Evolutionary conservation across 53 echinoderm and acorn worm species (phyloP).

Genomic region (Paelopatides confundens): DNA sequence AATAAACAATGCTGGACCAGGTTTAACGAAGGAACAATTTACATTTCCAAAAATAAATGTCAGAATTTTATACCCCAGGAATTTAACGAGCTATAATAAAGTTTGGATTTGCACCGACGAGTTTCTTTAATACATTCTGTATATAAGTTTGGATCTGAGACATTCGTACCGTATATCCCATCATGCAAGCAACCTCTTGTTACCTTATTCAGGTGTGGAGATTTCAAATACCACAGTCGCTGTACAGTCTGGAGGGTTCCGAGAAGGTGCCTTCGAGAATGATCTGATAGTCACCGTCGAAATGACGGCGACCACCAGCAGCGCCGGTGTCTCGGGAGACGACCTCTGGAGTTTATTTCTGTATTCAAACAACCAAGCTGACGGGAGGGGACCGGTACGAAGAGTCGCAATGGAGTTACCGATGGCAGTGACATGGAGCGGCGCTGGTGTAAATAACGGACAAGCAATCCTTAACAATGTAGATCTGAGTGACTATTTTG

Average conservation of each 20-base stretch:
- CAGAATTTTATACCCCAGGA: no score
- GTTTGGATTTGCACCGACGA: no score
- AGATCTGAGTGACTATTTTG: background rate
- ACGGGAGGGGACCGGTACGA: background rate
- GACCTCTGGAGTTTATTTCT: constrained; percentile 66
- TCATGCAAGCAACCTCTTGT: no score
- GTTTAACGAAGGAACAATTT: no score
- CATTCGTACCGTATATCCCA: no score
- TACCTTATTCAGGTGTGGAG: background rate
- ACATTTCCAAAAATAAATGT: no score
- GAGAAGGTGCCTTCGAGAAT: constrained; percentile 36
- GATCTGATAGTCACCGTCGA: constrained; percentile 35
- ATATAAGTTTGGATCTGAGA: no score
- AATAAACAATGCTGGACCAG: no score
- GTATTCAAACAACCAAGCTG: constrained; percentile 7
- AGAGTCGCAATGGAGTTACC: background rate
- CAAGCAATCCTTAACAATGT: background rate
- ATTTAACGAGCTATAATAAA: no score
- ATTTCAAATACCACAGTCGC: background rate
- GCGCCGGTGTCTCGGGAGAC: constrained; percentile 56
- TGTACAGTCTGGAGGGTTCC: background rate
- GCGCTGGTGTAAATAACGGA: background rate
- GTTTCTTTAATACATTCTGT: no score
- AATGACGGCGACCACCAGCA: constrained; percentile 28
- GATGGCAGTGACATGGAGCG: background rate